Evolutionary conservation across 2,888 invertebrate genomes (phyloP), one percentile per base, ranked within the genome.

Genomic region (Drosophila subsilvestris): DNA sequence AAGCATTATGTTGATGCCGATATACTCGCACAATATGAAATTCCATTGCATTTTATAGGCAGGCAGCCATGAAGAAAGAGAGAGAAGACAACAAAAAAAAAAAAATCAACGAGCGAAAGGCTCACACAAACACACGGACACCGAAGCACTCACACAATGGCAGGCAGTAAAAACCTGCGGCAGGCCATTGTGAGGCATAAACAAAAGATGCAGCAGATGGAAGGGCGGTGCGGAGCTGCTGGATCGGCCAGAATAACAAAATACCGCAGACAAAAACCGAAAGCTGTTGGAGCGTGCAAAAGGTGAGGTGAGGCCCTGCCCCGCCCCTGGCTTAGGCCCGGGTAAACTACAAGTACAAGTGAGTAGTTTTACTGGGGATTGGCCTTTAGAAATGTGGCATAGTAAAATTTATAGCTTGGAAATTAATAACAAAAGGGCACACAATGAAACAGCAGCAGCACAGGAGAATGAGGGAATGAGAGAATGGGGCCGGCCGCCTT

Each of bases 391-490:
- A 85, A 86, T 86, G 85, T 86, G 86, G 82, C 78, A 86, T 86
- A 83, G 85, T 78, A 77, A 80, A 85, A 85, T 85, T 85, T 85
- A 85, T 85, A 82, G 85, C 85, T 84, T 78, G 85, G 87, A 85
- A 85, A 85, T 85, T 85, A 85, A 85, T 86, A 86, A 83, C 83
- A 83, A 83, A 83, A 80, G 77, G 37, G 80, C 78, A 57, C 75
- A 83, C 86, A 86, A 82, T 82, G 82, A 82, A 82, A 78, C 82
- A 74, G 78, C 72, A 60, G 74, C 74, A 63, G 74, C n/a, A n/a
- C n/a, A 20, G 32, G 69, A 75, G 77, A 47, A 57, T 10, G n/a
- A 20, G n/a, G 3, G 42, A 44, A 59, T 50, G 42, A 82, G 71
- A 71, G 78, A 73, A 60, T 77, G 78, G 2, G 20, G 20, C 20